Base-by-base conservation (phyloP, 2,113 vertebrate species). In the Leuciscus idus region DNA sequence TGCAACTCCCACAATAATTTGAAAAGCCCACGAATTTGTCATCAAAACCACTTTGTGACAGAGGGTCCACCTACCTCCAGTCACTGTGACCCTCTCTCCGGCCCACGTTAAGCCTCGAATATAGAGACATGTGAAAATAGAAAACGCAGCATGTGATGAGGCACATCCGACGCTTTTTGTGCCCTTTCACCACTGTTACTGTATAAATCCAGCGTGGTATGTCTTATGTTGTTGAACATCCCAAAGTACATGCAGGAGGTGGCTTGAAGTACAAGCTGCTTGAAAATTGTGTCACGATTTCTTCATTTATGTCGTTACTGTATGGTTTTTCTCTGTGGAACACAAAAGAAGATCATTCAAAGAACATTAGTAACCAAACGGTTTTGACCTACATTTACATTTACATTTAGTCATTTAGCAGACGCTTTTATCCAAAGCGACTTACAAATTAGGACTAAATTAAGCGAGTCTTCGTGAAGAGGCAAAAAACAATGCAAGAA, bases 61-160 rank as follows among this genome's bases (percentile, higher is more conserved):
- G 26, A 50, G 39, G 26, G 33, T 39, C 43, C 39, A 2, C 81
- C 66, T 52, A 50, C n/a, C 33, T 84, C 1, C 33, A 73, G 33
- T 73, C 68, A 83, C 70, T 36, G 80, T 82, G 19, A 48, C 46
- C 39, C 39, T 68, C 43, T 62, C 39, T 66, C 64, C 48, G 48
- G 48, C 48, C 66, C 66, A 72, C 48, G 21, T 39, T 30, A 48
- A 70, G 12, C 46, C 66, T 57, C 23, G 30, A 17, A 73, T 43
- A 70, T 48, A 46, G 43, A 50, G 26, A 19, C 11, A 73, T 84
- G 50, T 59, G 81, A 55, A 84, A 72, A 84, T 59, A 73, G 23
- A 84, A 84, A 15, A 83, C 21, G 6, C 64, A 83, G 50, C 68
- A 43, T 43, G 46, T 10, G n/a, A 57, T 36, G 2, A 50, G 26